phyloP scores from a whole-genome alignment of 1,140 invertebrate genomes.

The Sipha flava region DNA sequence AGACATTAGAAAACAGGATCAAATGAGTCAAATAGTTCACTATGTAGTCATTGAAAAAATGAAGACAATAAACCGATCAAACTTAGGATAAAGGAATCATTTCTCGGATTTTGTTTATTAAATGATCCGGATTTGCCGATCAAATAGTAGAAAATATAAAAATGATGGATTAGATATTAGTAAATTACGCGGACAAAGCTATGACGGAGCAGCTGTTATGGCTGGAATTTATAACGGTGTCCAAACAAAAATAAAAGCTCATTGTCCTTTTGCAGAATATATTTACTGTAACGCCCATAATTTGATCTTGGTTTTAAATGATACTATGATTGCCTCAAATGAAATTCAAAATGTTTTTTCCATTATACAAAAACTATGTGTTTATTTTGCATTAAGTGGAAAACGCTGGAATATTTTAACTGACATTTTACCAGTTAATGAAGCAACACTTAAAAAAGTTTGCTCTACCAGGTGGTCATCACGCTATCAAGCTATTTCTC shows the following conservation, averaged over 20 bases:
- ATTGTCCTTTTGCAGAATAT: conserved; percentile 32
- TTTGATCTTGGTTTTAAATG: conserved; percentile 36
- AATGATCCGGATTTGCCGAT: neutral
- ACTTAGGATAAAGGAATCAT: conserved; percentile 51
- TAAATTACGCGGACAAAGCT: conserved; percentile 33
- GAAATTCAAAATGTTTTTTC: neutral
- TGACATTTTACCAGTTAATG: neutral
- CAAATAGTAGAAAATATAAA: neutral
- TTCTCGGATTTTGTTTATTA: conserved; percentile 39
- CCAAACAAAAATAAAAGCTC: conserved; percentile 32
- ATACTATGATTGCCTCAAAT: neutral
- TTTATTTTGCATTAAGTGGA: neutral
- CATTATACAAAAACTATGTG: neutral
- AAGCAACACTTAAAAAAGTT: neutral
- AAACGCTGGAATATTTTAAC: neutral
- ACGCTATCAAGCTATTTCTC: neutral
- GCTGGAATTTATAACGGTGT: conserved; percentile 24
- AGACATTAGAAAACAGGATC: conserved; percentile 22
- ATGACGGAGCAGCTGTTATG: conserved; percentile 34
- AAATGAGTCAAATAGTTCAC: conserved; percentile 1
- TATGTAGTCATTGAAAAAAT: neutral
- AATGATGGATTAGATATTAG: neutral
- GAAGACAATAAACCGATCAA: neutral
- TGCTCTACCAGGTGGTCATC: neutral
- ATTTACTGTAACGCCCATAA: conserved; percentile 36